phyloP scores from a whole-genome alignment of 2,113 vertebrate species.

The Coracopsis vasa region DNA sequence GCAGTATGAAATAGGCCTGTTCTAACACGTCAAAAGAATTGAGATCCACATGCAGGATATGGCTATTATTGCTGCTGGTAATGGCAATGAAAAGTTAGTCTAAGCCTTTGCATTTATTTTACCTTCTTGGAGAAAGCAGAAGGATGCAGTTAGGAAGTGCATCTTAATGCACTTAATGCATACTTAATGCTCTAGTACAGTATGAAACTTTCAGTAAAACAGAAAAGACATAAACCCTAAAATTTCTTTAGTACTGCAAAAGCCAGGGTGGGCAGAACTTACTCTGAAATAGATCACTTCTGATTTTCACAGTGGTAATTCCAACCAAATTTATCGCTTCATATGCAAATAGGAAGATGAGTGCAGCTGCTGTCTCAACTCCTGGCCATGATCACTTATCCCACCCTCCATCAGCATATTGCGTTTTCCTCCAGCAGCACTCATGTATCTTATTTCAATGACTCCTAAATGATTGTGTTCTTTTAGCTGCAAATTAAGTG shows the following conservation, averaged over 20 bases:
- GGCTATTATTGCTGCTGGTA: background rate
- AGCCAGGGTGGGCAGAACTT: background rate
- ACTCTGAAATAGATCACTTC: background rate
- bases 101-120: background rate
- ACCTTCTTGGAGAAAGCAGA: background rate
- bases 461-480: background rate
- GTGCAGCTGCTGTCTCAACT: background rate
- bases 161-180: background rate
- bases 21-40: fast-evolving
- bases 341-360: slow-evolving; percentile 18
- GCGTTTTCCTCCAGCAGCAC: background rate
- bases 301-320: slow-evolving; percentile 36
- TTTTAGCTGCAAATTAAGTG: background rate
- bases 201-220: background rate
- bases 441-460: background rate
- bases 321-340: slow-evolving; percentile 49
- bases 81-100: background rate
- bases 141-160: background rate
- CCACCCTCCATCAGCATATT: background rate
- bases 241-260: background rate
- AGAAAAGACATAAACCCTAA: background rate
- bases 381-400: background rate
- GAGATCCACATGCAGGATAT: background rate
- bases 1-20: background rate
- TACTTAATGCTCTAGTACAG: background rate